Conservation (phyloP, 2,113 vertebrate species). For the Embiotoca jacksoni region DNA sequence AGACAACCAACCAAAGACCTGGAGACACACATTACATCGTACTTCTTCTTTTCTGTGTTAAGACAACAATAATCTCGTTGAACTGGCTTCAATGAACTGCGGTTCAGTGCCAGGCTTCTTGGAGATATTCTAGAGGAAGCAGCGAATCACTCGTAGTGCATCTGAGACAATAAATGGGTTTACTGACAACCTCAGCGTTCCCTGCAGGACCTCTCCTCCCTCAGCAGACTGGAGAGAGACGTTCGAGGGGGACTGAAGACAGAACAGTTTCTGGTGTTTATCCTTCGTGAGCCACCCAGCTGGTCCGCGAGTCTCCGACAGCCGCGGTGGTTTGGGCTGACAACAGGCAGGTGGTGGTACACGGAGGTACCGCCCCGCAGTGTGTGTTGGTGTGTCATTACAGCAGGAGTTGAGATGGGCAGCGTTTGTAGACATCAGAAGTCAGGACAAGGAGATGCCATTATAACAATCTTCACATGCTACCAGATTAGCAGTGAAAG, state of each 20-base stretch:
- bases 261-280: slow-evolving; percentile 55
- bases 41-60: slow-evolving; percentile 25
- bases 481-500: slow-evolving; percentile 19
- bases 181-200: slow-evolving; percentile 25
- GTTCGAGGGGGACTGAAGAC: slow-evolving; percentile 43
- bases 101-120: slow-evolving; percentile 12
- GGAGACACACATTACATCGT: not conserved
- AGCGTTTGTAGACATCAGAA: not conserved
- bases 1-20: too few species aligned
- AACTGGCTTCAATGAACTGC: slow-evolving; percentile 37
- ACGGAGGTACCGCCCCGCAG: slow-evolving; percentile 10
- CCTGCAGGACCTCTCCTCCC: slow-evolving; percentile 37
- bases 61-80: slow-evolving; percentile 30
- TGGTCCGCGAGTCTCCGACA: slow-evolving; percentile 39
- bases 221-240: slow-evolving; percentile 32
- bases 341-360: slow-evolving; percentile 18
- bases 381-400: not conserved
- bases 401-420: not conserved
- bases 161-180: slow-evolving; percentile 38
- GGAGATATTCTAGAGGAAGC: slow-evolving; percentile 52
- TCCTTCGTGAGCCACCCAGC: slow-evolving; percentile 55
- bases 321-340: slow-evolving; percentile 6
- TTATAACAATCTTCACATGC: slow-evolving; percentile 34
- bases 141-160: slow-evolving; percentile 36
- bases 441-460: not conserved